These are phyloP conservation scores for Nylanderia fulva DNA, from an alignment of 1,140 invertebrate genomes.

Conservation along the genomic window DNA sequence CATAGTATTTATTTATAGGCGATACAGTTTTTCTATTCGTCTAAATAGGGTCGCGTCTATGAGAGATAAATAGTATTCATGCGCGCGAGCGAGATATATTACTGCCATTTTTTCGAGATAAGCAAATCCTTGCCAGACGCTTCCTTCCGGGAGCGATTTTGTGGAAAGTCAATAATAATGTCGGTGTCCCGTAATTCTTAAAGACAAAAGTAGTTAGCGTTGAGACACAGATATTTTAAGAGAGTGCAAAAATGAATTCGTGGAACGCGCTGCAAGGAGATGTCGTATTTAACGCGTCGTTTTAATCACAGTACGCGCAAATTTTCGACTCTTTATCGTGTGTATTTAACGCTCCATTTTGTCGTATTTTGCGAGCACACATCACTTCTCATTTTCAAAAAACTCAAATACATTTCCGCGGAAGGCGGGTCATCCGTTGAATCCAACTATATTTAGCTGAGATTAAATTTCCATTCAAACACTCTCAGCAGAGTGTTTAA, in stretches of 20 bases:
- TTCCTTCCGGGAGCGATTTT: conserved; percentile 38
- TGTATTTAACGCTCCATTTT: conserved; percentile 58
- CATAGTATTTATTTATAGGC: conserved; percentile 83
- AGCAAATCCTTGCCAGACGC: conserved; percentile 35
- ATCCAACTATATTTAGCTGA: conserved; percentile 6
- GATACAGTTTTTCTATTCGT: conserved; percentile 61
- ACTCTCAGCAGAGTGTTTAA: neutral
- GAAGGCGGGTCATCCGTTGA: conserved; percentile 30
- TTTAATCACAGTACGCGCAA: conserved; percentile 41
- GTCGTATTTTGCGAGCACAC: conserved; percentile 37
- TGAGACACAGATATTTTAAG: conserved; percentile 24
- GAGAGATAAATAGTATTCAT: conserved; percentile 28
- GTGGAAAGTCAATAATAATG: conserved; percentile 61
- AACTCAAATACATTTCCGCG: conserved; percentile 46
- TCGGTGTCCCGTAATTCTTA: conserved; percentile 40
- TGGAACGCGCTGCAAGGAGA: conserved; percentile 35
- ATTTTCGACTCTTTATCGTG: conserved; percentile 47
- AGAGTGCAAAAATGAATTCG: conserved; percentile 6
- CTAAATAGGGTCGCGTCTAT: conserved; percentile 49
- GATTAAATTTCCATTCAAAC: neutral
- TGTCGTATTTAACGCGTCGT: conserved; percentile 6
- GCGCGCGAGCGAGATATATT: conserved; percentile 40
- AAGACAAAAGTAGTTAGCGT: conserved; percentile 40
- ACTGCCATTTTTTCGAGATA: conserved; percentile 56
- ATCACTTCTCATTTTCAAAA: conserved; percentile 44